Evolutionary conservation across 2,888 invertebrate genomes (phyloP).

Genomic region (Cistogaster globosa): DNA sequence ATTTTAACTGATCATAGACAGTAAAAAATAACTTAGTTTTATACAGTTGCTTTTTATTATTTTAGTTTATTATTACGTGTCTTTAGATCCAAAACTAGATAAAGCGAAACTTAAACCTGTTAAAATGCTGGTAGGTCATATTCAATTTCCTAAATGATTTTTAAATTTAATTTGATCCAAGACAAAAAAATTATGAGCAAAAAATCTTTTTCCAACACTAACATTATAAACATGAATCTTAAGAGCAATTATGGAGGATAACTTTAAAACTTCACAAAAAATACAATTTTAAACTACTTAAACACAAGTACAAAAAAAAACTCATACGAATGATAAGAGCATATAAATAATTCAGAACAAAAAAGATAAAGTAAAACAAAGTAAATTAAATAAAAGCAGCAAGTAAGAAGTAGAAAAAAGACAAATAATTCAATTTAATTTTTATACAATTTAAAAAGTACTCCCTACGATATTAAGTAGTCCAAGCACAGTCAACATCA

Average conservation of each 20-base stretch:
- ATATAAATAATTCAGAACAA: neutral
- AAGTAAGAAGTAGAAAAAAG: neutral
- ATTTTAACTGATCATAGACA: too few relatives aligned
- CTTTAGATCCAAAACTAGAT: too few relatives aligned
- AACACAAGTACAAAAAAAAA: neutral
- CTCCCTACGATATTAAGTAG: conserved; percentile 19
- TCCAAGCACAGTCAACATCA: conserved; percentile 38
- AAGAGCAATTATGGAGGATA: conserved; percentile 56
- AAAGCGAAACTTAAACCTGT: too few relatives aligned
- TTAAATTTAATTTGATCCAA: conserved; percentile 48
- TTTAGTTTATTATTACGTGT: too few relatives aligned
- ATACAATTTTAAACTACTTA: conserved; percentile 28
- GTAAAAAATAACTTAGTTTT: too few relatives aligned
- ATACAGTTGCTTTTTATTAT: too few relatives aligned
- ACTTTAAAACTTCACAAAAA: conserved; percentile 42
- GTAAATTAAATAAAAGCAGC: neutral
- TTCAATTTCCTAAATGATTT: conserved; percentile 54
- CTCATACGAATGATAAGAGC: neutral
- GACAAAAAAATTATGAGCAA: conserved; percentile 9
- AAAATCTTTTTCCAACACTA: conserved; percentile 29
- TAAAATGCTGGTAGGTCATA: neutral
- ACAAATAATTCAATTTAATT: conserved; percentile 54
- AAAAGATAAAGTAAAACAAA: conserved; percentile 22
- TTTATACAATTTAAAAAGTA: conserved; percentile 35
- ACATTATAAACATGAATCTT: conserved; percentile 53